phyloP scores from a whole-genome alignment of 2,888 invertebrate genomes.

The Globia sparganii region DNA sequence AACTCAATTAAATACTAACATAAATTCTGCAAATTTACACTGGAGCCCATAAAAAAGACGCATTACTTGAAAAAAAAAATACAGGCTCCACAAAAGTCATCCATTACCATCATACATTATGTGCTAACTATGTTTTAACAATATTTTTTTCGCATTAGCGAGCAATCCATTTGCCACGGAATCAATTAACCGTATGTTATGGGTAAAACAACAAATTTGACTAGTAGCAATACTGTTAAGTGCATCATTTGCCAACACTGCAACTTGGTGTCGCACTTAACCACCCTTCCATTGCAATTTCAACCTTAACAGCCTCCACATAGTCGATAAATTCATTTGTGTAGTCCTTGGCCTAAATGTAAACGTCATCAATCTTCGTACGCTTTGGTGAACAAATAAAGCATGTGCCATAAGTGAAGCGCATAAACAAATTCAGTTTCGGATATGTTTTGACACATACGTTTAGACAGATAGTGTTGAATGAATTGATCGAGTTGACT shows the following conservation, averaged over 20 bases:
- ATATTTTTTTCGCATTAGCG: constrained; percentile 73
- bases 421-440: constrained; percentile 77
- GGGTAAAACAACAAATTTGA: constrained; percentile 78
- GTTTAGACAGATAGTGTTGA: constrained; percentile 45
- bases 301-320: constrained; percentile 20
- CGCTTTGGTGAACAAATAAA: constrained; percentile 76
- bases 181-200: constrained; percentile 72
- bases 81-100: constrained; percentile 40
- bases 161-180: constrained; percentile 72
- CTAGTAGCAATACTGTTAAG: constrained; percentile 79
- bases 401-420: constrained; percentile 77
- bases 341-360: constrained; percentile 40
- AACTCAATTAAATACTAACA: constrained; percentile 59
- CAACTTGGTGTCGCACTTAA: constrained; percentile 65
- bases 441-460: constrained; percentile 66
- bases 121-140: constrained; percentile 66
- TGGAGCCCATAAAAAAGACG: constrained; percentile 51
- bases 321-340: constrained; percentile 44
- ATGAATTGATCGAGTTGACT: constrained; percentile 37
- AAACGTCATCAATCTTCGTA: constrained; percentile 79
- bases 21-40: constrained; percentile 55
- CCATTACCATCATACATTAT: constrained; percentile 60
- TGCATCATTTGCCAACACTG: constrained; percentile 79
- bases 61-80: constrained; percentile 46
- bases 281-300: constrained; percentile 3